Percentiles rank a stretch among this genome's conserved stretches.
phyloP scores from a whole-genome alignment of 1,140 invertebrate species.

The Heliconius hermathena region DNA sequence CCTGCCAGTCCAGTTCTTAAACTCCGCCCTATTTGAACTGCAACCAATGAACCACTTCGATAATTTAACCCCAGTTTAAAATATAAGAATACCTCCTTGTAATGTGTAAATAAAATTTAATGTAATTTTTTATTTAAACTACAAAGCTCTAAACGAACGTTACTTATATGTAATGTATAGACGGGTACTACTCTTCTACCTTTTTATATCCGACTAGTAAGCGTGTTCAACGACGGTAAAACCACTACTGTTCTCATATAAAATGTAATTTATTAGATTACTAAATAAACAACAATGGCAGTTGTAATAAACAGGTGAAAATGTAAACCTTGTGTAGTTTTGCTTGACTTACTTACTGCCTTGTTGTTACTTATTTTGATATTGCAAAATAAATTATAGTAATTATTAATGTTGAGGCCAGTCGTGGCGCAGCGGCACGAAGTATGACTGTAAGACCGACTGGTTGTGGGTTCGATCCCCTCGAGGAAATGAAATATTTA shows the following conservation, averaged over 20 bases:
- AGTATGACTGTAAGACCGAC: too few species aligned
- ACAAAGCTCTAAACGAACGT: not conserved
- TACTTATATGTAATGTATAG: not conserved
- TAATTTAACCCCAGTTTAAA: conserved; percentile 17
- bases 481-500: too few species aligned
- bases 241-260: not conserved
- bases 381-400: not conserved
- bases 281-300: not conserved
- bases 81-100: conserved; percentile 2
- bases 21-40: conserved; percentile 22
- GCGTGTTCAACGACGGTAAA: not conserved
- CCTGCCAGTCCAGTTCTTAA: conserved; percentile 22
- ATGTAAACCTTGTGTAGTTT: not conserved
- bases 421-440: too few species aligned
- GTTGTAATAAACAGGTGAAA: not conserved
- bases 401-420: too few species aligned
- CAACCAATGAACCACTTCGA: conserved; percentile 14
- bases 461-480: too few species aligned
- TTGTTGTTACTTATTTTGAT: not conserved
- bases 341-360: not conserved
- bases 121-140: not conserved
- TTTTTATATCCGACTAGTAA: conserved; percentile 20
- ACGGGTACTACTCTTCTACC: not conserved
- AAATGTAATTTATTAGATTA: not conserved
- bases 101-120: not conserved